Base-by-base conservation (phyloP, 2,797 vertebrate genomes). In the Coracias cyanogaster region DNA sequence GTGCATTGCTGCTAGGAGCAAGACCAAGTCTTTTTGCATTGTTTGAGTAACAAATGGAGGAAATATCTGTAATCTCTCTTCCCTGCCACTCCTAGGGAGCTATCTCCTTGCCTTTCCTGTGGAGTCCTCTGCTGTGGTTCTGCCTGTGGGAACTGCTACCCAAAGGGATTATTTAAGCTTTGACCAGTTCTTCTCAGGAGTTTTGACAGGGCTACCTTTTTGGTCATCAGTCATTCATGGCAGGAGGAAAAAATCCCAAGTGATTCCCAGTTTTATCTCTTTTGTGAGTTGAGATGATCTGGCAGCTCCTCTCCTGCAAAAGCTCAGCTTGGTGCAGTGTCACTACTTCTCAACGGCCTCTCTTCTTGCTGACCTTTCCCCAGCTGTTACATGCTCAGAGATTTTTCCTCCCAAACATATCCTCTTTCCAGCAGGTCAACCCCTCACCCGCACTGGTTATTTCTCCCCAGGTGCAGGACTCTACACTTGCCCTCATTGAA, bases 11-110 rank as follows among this genome's bases (percentile, higher is more conserved):
- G 61, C 76, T 73, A 55, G n/a, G 26, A 35, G 48, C 1, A 60
- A 22, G 54, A 22, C 46, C 2, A 15, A 65, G 77, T 15, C 62
- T 61, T 69, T 94, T 45, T 65, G 61, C 18, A 95, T 95, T 96
- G 95, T 96, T 21, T 20, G 88, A 86, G 92, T 25, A 96, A 95
- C 96, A 97, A 97, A 97, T 82, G 85, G 82, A 95, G 94, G 95
- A 96, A 97, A 83, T 95, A 8, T 93, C 88, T 72, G 85, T 72
- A 95, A 95, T 96, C 92, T 95, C 93, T 94, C 77, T 90, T 93
- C 88, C 94, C 94, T 72, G 88, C 94, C 96, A 22, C 90, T 95
- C 96, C 94, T 92, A 90, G 29, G 55, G 69, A 95, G 83, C 86
- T 97, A 96, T 96, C 96, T 95, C 18, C 2, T 81, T 70, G 91